phyloP scores from a whole-genome alignment of 1,140 invertebrate species.

The Drosophila teissieri region DNA sequence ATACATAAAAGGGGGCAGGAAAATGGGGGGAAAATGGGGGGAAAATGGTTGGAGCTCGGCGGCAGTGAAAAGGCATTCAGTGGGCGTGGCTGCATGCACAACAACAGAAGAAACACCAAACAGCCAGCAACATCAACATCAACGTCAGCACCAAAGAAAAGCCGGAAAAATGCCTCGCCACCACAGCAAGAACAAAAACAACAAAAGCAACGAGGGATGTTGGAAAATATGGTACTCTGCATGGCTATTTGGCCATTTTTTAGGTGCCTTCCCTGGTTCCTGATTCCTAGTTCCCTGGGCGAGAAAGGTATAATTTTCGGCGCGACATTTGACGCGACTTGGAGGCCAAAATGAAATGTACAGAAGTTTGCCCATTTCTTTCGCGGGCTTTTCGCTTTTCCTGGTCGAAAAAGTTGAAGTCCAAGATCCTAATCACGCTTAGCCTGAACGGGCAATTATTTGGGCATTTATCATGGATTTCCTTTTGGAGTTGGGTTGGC shows the following conservation, averaged over 20 bases:
- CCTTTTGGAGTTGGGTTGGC: conserved; percentile 15
- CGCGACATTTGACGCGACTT: conserved; percentile 80
- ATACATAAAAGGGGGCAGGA: conserved; percentile 68
- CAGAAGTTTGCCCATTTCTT: conserved; percentile 30
- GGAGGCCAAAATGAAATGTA: conserved; percentile 31
- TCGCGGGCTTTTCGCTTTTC: neutral
- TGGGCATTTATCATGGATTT: conserved; percentile 50
- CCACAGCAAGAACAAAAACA: conserved; percentile 40
- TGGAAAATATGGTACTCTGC: conserved; percentile 35
- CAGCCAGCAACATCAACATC: conserved; percentile 60
- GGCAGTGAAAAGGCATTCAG: conserved; percentile 57
- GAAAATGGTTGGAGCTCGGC: neutral
- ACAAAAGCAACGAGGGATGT: conserved; percentile 1
- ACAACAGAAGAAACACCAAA: conserved; percentile 29
- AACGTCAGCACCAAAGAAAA: conserved; percentile 76
- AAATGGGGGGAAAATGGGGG: neutral
- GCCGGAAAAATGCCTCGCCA: conserved; percentile 76
- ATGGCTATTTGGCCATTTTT: conserved; percentile 62
- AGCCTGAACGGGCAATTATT: conserved; percentile 54
- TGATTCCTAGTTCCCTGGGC: no score
- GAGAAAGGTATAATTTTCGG: conserved; percentile 78
- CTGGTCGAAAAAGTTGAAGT: conserved; percentile 7
- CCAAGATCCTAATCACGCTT: conserved; percentile 43
- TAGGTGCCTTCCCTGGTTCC: conserved; percentile 9
- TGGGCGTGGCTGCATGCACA: conserved; percentile 60